These are phyloP conservation scores for Parotocinclus haroldoi DNA, from an alignment of 2,797 vertebrate genomes.

Conservation along the genomic window DNA sequence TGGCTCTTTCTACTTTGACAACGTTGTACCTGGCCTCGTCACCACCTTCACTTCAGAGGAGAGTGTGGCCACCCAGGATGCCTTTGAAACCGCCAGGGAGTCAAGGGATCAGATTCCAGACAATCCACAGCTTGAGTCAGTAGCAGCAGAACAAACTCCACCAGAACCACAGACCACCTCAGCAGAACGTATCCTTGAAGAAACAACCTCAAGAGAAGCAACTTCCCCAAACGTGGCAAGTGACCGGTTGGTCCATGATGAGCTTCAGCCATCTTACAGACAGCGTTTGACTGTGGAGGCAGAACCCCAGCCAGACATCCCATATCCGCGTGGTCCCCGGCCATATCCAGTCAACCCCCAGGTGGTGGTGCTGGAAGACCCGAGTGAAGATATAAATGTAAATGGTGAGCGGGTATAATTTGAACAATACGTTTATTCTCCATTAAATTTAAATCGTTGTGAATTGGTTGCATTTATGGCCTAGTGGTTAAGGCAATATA, in stretches of 20 bases:
- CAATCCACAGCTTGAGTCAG: slow-evolving; percentile 44
- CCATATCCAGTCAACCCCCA: slow-evolving; percentile 71
- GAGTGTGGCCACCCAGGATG: neutral
- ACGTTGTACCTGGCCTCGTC: slow-evolving; percentile 64
- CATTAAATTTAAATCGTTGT: too few relatives aligned
- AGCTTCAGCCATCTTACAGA: slow-evolving; percentile 56
- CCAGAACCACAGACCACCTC: slow-evolving; percentile 25
- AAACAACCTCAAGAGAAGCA: slow-evolving; percentile 50
- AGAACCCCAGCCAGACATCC: slow-evolving; percentile 44
- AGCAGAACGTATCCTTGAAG: neutral
- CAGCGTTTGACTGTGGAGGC: neutral
- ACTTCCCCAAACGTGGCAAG: neutral
- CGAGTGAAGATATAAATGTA: slow-evolving; percentile 76
- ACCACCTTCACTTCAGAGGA: slow-evolving; percentile 44
- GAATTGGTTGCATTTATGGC: too few relatives aligned
- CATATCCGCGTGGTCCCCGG: slow-evolving; percentile 55
- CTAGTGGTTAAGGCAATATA: too few relatives aligned
- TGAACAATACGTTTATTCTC: neutral
- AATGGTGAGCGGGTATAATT: slow-evolving; percentile 71
- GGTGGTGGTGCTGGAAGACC: slow-evolving; percentile 79
- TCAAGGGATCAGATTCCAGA: slow-evolving; percentile 42
- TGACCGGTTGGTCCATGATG: neutral
- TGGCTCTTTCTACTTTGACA: slow-evolving; percentile 71
- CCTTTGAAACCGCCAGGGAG: slow-evolving; percentile 1
- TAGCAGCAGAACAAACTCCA: slow-evolving; percentile 24